A percentile compares a stretch with the other conserved stretches of the same genome.
Conservation (phyloP, 1,140 invertebrate genomes). For the Cardiocondyla obscurior region DNA sequence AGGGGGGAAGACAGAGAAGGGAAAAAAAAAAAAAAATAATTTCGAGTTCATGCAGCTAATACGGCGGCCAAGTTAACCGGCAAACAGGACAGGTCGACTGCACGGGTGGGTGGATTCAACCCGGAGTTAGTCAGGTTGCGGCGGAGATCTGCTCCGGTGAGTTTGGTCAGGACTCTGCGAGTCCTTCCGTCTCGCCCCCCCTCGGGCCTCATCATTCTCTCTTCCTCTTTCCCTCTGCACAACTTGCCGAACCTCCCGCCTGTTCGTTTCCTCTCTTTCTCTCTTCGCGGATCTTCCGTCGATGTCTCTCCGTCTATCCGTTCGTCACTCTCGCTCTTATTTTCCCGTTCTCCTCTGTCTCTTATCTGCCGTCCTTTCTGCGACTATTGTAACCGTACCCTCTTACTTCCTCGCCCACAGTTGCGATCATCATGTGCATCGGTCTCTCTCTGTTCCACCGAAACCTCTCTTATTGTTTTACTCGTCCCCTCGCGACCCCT, state of each 20-base stretch:
- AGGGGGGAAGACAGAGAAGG: not conserved
- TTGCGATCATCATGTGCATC: constrained; percentile 30
- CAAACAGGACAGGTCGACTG: constrained; percentile 64
- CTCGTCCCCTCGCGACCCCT: not conserved
- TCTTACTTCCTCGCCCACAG: not conserved
- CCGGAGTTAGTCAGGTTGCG: constrained; percentile 61
- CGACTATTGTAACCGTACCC: constrained; percentile 14
- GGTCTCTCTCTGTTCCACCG: not conserved
- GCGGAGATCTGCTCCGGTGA: constrained; percentile 66
- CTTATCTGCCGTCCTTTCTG: constrained; percentile 23
- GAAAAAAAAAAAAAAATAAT: not conserved
- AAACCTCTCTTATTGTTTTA: constrained; percentile 53
- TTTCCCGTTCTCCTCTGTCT: constrained; percentile 8
- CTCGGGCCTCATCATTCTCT: not conserved
- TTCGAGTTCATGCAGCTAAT: constrained; percentile 50
- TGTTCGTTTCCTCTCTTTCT: not conserved
- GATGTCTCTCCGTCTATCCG: constrained; percentile 22
- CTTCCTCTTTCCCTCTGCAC: not conserved
- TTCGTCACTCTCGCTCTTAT: constrained; percentile 45
- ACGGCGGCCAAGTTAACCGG: constrained; percentile 55
- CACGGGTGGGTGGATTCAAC: constrained; percentile 64
- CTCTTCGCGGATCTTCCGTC: not conserved
- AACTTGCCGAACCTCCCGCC: constrained; percentile 12
- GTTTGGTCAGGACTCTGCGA: constrained; percentile 54
- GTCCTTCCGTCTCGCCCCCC: constrained; percentile 28